Percentiles rank a stretch among this genome's conserved stretches.
Evolutionary conservation across 2,888 invertebrate genomes (phyloP).

Genomic region (Exocentrus adspersus): DNA sequence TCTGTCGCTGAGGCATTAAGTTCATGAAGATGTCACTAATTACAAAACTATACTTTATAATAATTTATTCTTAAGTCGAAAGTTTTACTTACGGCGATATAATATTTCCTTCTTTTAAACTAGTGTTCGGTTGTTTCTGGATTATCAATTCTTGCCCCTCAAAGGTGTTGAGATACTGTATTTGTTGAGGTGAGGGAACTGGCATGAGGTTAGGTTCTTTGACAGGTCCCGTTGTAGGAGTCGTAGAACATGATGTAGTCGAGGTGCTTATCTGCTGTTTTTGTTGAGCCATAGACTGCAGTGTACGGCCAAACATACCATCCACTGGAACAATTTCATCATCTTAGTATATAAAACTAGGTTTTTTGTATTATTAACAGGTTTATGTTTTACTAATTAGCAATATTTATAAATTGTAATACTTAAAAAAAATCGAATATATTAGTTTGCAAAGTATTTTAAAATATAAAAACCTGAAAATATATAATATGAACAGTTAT

Average conservation of each 20-base stretch:
- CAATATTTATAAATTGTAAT: too few relatives aligned
- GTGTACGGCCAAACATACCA: constrained; percentile 72
- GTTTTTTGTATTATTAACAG: constrained; percentile 3
- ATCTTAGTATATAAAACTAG: constrained; percentile 6
- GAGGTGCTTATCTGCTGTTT: constrained; percentile 65
- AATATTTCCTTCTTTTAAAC: constrained; percentile 80
- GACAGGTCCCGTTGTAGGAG: constrained; percentile 52
- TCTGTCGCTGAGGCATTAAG: too few relatives aligned
- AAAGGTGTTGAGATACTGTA: constrained; percentile 94
- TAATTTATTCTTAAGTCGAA: too few relatives aligned
- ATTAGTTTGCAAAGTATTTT: too few relatives aligned
- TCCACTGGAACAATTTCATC: constrained; percentile 63
- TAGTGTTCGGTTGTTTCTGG: constrained; percentile 94
- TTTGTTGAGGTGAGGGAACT: constrained; percentile 95
- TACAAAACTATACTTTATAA: too few relatives aligned
- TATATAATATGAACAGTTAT: too few relatives aligned
- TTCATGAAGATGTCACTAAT: too few relatives aligned
- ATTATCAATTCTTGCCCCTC: constrained; percentile 97
- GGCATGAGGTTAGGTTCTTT: constrained; percentile 94
- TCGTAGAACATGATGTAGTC: constrained; percentile 57
- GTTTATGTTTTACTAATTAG: too few relatives aligned
- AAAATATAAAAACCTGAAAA: too few relatives aligned
- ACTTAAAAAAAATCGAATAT: too few relatives aligned
- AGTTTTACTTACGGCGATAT: constrained; percentile 81
- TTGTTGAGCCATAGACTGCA: constrained; percentile 72